Evolutionary conservation across 2,888 invertebrate genomes (phyloP).

Genomic region (Oxycera nigricornis): DNA sequence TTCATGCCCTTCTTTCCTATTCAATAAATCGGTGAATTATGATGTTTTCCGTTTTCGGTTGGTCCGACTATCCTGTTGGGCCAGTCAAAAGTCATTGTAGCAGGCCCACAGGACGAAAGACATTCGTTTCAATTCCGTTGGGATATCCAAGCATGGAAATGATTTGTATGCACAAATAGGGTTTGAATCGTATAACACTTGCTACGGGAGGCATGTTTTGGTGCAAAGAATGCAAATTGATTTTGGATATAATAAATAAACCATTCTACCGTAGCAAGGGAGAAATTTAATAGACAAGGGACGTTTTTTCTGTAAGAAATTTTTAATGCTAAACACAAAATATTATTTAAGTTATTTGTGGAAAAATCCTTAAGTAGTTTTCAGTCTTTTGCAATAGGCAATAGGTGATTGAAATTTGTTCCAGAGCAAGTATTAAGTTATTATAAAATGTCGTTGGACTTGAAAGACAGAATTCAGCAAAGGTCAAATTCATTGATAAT

Average conservation of each 20-base stretch:
- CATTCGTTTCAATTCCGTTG: constrained; percentile 16
- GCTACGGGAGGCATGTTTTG: background rate
- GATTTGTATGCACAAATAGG: constrained; percentile 37
- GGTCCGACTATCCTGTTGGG: constrained; percentile 37
- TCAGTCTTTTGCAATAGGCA: too few species aligned
- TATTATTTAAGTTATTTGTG: too few species aligned
- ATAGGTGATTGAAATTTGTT: too few species aligned
- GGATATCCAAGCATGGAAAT: constrained; percentile 2
- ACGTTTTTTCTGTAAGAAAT: background rate
- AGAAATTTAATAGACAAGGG: background rate
- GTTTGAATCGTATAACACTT: constrained; percentile 11
- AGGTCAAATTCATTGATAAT: too few species aligned
- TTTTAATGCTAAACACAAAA: background rate
- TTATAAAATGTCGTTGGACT: too few species aligned
- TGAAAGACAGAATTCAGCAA: too few species aligned
- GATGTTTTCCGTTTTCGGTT: constrained; percentile 39
- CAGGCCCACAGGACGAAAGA: background rate
- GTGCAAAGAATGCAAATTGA: constrained; percentile 28
- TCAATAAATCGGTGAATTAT: constrained; percentile 47
- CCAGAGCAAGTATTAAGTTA: too few species aligned
- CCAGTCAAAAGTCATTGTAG: background rate
- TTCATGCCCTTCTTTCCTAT: constrained; percentile 43
- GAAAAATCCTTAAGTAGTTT: too few species aligned
- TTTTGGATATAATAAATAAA: constrained; percentile 39
- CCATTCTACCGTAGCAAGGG: background rate